Evolutionary conservation across 2,797 vertebrate species (phyloP).

Genomic region (Limnodromus scolopaceus): DNA sequence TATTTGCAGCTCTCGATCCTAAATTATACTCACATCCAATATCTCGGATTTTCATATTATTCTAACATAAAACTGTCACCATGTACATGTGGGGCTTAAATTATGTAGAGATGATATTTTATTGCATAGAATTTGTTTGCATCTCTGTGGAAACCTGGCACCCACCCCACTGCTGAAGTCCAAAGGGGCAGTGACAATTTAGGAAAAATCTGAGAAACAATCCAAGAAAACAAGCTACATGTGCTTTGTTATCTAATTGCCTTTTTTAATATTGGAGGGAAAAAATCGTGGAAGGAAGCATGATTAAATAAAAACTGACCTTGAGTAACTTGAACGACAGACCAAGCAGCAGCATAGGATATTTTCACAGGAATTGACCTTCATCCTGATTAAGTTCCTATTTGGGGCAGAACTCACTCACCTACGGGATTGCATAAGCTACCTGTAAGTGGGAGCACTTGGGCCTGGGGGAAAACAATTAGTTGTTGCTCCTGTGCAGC

Average conservation of each 20-base stretch:
- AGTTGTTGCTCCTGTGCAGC: not conserved
- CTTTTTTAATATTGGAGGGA: not conserved
- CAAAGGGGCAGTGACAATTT: slow-evolving; percentile 51
- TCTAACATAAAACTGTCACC: slow-evolving; percentile 64
- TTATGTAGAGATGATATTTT: slow-evolving; percentile 62
- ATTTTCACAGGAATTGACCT: slow-evolving; percentile 51
- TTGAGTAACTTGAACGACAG: not conserved
- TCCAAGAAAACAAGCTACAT: slow-evolving; percentile 25
- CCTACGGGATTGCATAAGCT: not conserved
- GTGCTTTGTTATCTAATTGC: not conserved
- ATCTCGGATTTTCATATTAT: slow-evolving; percentile 56
- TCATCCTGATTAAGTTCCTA: not conserved
- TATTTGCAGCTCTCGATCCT: slow-evolving; percentile 27
- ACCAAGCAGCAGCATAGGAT: not conserved
- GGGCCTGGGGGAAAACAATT: not conserved
- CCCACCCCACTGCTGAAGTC: not conserved
- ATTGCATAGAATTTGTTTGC: slow-evolving; percentile 54
- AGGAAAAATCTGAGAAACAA: slow-evolving; percentile 39
- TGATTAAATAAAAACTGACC: slow-evolving; percentile 43
- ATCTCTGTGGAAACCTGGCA: slow-evolving; percentile 68
- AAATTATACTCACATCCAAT: slow-evolving; percentile 44
- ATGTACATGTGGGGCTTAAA: slow-evolving; percentile 39
- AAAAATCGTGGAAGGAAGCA: not conserved
- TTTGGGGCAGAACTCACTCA: not conserved
- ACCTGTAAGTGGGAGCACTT: not conserved